Percentiles rank a stretch among this genome's conserved stretches.
These are phyloP conservation scores for Cossypha niveicapilla DNA, from an alignment of 2,797 vertebrate genomes.

Conservation along the genomic window DNA sequence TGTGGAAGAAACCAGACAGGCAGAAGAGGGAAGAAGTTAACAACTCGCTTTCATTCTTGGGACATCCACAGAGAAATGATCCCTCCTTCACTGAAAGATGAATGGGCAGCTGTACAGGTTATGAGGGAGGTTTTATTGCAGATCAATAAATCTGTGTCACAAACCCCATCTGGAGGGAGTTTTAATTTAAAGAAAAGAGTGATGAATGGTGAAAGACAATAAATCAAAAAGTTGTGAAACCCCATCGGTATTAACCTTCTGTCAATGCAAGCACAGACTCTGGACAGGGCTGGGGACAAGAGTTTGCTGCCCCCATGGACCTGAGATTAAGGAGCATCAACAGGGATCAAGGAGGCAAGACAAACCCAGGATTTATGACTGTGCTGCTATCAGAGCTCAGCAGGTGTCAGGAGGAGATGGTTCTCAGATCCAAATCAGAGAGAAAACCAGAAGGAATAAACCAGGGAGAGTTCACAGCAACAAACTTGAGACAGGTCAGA, in stretches of 20 bases:
- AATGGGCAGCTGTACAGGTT: slow-evolving; percentile 77
- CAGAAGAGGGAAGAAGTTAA: slow-evolving; percentile 51
- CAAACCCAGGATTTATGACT: slow-evolving; percentile 15
- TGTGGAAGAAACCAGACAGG: not conserved
- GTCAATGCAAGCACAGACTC: slow-evolving; percentile 41
- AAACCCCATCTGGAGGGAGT: slow-evolving; percentile 80
- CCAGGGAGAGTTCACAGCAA: not conserved
- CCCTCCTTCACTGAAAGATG: slow-evolving; percentile 73
- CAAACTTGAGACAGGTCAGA: slow-evolving; percentile 19
- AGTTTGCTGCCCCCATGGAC: not conserved
- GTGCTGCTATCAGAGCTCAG: slow-evolving; percentile 22
- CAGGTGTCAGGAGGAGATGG: slow-evolving; percentile 31
- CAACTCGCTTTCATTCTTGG: slow-evolving; percentile 68
- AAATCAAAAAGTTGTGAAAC: slow-evolving; percentile 78
- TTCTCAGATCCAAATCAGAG: slow-evolving; percentile 9
- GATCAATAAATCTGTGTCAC: slow-evolving; percentile 82
- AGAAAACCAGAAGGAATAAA: not conserved
- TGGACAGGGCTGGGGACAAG: slow-evolving; percentile 17
- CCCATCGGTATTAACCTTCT: slow-evolving; percentile 72
- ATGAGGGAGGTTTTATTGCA: slow-evolving; percentile 82
- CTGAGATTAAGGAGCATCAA: not conserved
- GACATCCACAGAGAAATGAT: slow-evolving; percentile 70
- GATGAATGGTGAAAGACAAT: slow-evolving; percentile 73
- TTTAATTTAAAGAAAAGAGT: slow-evolving; percentile 82
- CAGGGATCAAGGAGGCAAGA: not conserved